These are phyloP conservation scores for Drosophila pachea DNA, from an alignment of 1,140 invertebrate genomes.

Conservation along the genomic window DNA sequence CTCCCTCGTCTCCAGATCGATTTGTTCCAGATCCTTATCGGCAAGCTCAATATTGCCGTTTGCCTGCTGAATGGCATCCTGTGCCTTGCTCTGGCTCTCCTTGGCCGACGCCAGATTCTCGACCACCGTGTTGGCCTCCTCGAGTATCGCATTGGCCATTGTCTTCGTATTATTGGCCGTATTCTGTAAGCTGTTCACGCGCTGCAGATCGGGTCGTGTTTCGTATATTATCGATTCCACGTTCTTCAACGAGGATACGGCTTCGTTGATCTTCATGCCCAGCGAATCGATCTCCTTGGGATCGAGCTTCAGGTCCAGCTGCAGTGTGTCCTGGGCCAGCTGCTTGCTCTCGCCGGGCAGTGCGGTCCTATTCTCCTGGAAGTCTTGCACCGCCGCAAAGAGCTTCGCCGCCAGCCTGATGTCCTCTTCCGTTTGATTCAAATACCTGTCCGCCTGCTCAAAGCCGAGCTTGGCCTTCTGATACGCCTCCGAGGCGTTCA, in stretches of 20 bases:
- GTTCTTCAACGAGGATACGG: conserved; percentile 91
- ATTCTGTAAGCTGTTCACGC: conserved; percentile 87
- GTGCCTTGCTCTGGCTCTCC: conserved; percentile 87
- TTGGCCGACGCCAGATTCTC: conserved; percentile 84
- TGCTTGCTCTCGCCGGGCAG: conserved; percentile 89
- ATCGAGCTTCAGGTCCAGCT: conserved; percentile 83
- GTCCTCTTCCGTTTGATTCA: conserved; percentile 79
- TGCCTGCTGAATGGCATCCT: conserved; percentile 88
- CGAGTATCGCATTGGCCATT: conserved; percentile 81
- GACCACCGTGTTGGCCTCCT: conserved; percentile 81
- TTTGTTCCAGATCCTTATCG: conserved; percentile 85
- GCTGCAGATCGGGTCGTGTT: conserved; percentile 87
- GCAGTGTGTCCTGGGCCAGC: conserved; percentile 87
- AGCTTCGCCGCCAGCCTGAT: conserved; percentile 81
- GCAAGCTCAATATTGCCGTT: conserved; percentile 88
- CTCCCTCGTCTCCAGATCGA: conserved; percentile 84
- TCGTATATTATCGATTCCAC: conserved; percentile 93
- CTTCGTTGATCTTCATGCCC: conserved; percentile 90
- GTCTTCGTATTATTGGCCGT: conserved; percentile 87
- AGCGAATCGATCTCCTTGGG: conserved; percentile 92
- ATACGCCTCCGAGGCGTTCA: conserved; percentile 80
- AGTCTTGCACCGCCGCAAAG: conserved; percentile 86
- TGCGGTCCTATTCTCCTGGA: conserved; percentile 87
- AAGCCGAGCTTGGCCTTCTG: conserved; percentile 80
- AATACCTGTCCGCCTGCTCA: conserved; percentile 79